Evolutionary conservation across 1,140 invertebrate genomes (phyloP).

Genomic region (Diuraphis noxia): DNA sequence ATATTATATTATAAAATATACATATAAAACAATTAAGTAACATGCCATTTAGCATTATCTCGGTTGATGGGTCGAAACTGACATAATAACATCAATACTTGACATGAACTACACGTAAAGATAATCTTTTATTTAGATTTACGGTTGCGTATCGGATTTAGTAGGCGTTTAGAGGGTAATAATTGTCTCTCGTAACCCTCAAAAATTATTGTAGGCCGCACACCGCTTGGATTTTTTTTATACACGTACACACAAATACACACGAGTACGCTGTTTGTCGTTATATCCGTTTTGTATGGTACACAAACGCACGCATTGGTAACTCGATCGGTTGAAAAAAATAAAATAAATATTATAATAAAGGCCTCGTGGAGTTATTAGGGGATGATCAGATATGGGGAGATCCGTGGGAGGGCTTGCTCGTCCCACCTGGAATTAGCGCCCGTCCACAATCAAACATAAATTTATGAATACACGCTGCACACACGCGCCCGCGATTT

Average conservation of each 20-base stretch:
- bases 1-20: slow-evolving; percentile 9
- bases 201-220: slow-evolving; percentile 45
- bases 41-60: slow-evolving; percentile 21
- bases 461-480: slow-evolving; percentile 26
- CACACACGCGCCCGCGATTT: not conserved
- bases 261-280: slow-evolving; percentile 33
- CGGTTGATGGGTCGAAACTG: slow-evolving; percentile 16
- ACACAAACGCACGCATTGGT: slow-evolving; percentile 27
- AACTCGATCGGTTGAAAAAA: slow-evolving; percentile 49
- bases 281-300: slow-evolving; percentile 46
- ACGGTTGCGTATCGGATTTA: slow-evolving; percentile 44
- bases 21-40: slow-evolving; percentile 33
- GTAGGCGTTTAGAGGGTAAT: slow-evolving; percentile 51
- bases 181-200: slow-evolving; percentile 34
- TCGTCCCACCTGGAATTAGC: slow-evolving; percentile 52
- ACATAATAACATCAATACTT: slow-evolving; percentile 32
- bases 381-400: slow-evolving; percentile 52
- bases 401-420: slow-evolving; percentile 50
- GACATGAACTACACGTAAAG: slow-evolving; percentile 14
- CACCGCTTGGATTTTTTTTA: slow-evolving; percentile 35
- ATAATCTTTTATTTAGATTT: slow-evolving; percentile 46
- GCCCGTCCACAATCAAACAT: slow-evolving; percentile 48
- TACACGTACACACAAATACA: not conserved
- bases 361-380: slow-evolving; percentile 47
- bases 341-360: slow-evolving; percentile 44